A percentile compares a stretch with the other conserved stretches of the same genome.
Conservation (phyloP, 2,113 vertebrate genomes). For the Cepphus grylle region DNA sequence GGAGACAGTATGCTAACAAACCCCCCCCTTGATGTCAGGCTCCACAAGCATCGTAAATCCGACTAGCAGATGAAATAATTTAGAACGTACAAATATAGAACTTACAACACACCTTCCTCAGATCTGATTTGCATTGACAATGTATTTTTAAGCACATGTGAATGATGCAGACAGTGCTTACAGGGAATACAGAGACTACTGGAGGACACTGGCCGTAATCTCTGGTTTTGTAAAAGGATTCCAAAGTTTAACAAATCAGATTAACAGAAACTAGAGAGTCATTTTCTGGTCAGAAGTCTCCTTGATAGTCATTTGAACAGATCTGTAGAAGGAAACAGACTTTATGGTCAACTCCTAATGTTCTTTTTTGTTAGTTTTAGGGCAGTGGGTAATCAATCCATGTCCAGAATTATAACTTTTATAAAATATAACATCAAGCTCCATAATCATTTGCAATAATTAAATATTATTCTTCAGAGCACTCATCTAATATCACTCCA, state of each 20-base stretch:
- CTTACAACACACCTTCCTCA: neutral
- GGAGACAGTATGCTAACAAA: neutral
- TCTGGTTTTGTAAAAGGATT: neutral
- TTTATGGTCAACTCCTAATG: neutral
- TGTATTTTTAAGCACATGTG: neutral
- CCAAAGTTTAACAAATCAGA: neutral
- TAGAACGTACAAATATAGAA: neutral
- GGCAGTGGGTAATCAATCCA: neutral
- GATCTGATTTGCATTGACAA: neutral
- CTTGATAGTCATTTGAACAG: neutral
- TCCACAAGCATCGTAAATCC: neutral
- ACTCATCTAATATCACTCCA: neutral
- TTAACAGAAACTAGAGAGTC: rapidly evolving
- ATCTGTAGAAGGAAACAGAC: neutral
- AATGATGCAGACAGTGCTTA: neutral
- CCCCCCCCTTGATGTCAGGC: neutral
- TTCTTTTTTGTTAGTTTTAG: neutral
- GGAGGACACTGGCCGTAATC: neutral
- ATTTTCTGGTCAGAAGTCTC: neutral
- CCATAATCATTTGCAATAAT: neutral
- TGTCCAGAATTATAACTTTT: neutral
- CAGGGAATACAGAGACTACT: neutral
- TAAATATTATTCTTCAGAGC: neutral
- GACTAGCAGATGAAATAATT: neutral
- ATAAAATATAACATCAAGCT: neutral